These are phyloP conservation scores for Lepilemur ruficaudatus DNA, from an alignment of 2,797 vertebrate species.

Conservation along the genomic window DNA sequence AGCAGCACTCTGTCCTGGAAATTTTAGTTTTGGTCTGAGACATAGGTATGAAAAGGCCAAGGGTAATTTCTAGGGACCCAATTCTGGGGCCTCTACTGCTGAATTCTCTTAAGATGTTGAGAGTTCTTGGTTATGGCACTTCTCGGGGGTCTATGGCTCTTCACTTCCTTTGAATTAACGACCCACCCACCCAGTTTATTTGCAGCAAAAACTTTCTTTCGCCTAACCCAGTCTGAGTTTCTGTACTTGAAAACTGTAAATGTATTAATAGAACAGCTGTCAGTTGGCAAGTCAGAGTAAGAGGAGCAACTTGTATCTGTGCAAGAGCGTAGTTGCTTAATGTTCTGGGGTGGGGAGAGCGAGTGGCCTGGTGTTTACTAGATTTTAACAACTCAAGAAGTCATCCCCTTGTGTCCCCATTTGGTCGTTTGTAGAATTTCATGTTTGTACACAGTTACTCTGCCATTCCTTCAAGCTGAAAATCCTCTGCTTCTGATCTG, in stretches of 20 bases:
- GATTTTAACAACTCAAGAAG: not conserved
- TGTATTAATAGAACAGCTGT: not conserved
- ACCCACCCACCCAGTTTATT: not conserved
- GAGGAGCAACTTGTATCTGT: not conserved
- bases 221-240: not conserved
- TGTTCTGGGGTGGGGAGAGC: not conserved
- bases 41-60: not conserved
- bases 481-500: conserved; percentile 12
- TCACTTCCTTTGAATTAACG: not conserved
- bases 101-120: not conserved
- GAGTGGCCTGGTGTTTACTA: not conserved
- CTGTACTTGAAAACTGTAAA: not conserved
- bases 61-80: not conserved
- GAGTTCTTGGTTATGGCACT: not conserved
- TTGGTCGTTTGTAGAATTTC: conserved; percentile 46
- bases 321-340: not conserved
- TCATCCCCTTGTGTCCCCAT: not conserved
- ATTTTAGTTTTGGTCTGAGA: not conserved
- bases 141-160: not conserved
- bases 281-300: not conserved
- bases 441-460: not conserved
- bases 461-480: conserved; percentile 39
- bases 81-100: not conserved
- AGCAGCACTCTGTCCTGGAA: not conserved
- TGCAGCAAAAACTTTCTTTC: not conserved